phyloP scores from a whole-genome alignment of 2,888 invertebrate genomes.

The Petrophora chlorosata region DNA sequence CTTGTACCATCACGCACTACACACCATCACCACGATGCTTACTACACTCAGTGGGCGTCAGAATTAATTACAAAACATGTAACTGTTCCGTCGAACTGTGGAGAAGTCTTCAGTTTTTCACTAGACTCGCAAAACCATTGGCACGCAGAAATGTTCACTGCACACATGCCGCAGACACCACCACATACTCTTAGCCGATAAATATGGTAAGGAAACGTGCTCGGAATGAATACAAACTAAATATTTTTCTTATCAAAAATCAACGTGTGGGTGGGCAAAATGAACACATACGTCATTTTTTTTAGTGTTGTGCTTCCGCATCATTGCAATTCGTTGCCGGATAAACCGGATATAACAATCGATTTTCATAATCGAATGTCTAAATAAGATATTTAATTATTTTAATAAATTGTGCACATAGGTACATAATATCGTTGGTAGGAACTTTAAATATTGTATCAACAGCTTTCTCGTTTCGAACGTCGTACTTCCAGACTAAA shows the following conservation, averaged over 20 bases:
- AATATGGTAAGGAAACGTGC: slow-evolving; percentile 57
- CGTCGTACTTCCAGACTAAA: no score
- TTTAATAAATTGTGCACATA: no score
- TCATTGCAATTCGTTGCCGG: slow-evolving; percentile 3
- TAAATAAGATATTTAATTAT: no score
- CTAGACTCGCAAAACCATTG: slow-evolving; percentile 48
- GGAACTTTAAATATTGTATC: no score
- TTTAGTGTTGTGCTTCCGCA: slow-evolving; percentile 39
- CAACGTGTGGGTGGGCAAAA: slow-evolving; percentile 54
- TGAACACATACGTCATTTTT: slow-evolving; percentile 51
- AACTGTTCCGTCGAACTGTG: slow-evolving; percentile 60
- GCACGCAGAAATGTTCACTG: slow-evolving; percentile 44
- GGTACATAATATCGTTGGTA: no score
- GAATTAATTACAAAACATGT: slow-evolving; percentile 74
- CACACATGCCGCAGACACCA: slow-evolving; percentile 44
- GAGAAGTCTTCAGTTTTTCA: slow-evolving; percentile 29
- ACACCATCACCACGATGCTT: slow-evolving; percentile 46
- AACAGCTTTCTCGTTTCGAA: no score
- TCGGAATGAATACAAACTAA: slow-evolving; percentile 57
- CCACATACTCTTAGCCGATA: slow-evolving; percentile 48
- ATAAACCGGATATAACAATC: slow-evolving; percentile 4
- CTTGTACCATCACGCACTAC: slow-evolving; percentile 59
- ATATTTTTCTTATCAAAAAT: slow-evolving; percentile 58
- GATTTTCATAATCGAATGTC: slow-evolving; percentile 1
- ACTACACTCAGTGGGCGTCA: slow-evolving; percentile 59